These are phyloP conservation scores for Drosophila triauraria DNA, from an alignment of 1,140 invertebrate genomes.

Conservation along the genomic window DNA sequence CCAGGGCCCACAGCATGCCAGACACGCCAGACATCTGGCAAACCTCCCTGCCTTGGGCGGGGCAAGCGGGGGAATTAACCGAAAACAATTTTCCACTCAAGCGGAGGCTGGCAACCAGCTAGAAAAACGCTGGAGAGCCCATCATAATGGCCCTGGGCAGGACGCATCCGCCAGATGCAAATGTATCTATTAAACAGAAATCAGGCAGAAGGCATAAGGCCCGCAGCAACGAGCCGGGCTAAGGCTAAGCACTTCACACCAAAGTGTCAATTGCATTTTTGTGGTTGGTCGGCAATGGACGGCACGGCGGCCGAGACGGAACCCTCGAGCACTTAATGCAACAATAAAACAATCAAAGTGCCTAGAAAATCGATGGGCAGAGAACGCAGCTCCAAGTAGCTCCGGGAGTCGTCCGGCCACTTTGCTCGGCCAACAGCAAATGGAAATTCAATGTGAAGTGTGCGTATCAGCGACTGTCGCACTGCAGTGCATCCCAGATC, in stretches of 20 bases:
- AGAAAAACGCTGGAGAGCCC: slow-evolving; percentile 62
- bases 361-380: slow-evolving; percentile 83
- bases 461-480: slow-evolving; percentile 82
- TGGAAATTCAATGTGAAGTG: slow-evolving; percentile 83
- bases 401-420: slow-evolving; percentile 22
- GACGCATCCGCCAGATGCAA: slow-evolving; percentile 73
- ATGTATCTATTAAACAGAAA: slow-evolving; percentile 83
- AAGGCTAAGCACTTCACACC: slow-evolving; percentile 81
- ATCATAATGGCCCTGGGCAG: slow-evolving; percentile 47
- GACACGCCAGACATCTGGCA: slow-evolving; percentile 38
- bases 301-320: slow-evolving; percentile 12
- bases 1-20: slow-evolving; percentile 54
- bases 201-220: slow-evolving; percentile 62
- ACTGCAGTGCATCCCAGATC: slow-evolving; percentile 70
- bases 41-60: background rate
- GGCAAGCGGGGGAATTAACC: slow-evolving; percentile 59
- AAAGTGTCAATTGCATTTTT: slow-evolving; percentile 83
- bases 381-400: slow-evolving; percentile 60
- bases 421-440: slow-evolving; percentile 62
- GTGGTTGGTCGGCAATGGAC: slow-evolving; percentile 69
- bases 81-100: slow-evolving; percentile 81
- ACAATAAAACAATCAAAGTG: slow-evolving; percentile 83
- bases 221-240: slow-evolving; percentile 60
- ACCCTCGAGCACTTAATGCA: slow-evolving; percentile 72
- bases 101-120: slow-evolving; percentile 70